Conservation (phyloP, 2,797 vertebrate species). For the Coracias cyanogaster region DNA sequence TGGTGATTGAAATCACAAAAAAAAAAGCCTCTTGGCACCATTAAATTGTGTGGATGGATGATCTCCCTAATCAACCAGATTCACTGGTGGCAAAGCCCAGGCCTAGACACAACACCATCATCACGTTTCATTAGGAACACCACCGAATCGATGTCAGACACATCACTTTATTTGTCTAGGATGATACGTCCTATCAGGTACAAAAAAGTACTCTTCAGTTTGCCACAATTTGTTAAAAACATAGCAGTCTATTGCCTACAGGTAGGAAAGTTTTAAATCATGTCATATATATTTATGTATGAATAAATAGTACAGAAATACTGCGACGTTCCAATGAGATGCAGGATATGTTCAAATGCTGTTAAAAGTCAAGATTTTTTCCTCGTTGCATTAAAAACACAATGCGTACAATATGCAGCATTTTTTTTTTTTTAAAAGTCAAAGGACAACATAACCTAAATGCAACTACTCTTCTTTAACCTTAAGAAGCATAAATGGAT, state of each 20-base stretch:
- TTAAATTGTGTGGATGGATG: neutral
- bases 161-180: constrained; percentile 93
- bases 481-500: constrained; percentile 76
- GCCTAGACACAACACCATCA: neutral
- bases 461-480: constrained; percentile 75
- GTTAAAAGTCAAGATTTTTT: constrained; percentile 36
- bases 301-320: constrained; percentile 91
- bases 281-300: constrained; percentile 73
- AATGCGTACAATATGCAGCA: constrained; percentile 90
- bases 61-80: constrained; percentile 30
- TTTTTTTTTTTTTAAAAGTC: constrained; percentile 79
- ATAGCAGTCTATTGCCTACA: constrained; percentile 84
- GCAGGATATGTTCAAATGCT: constrained; percentile 78
- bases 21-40: neutral
- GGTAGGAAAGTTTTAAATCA: constrained; percentile 82
- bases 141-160: constrained; percentile 87
- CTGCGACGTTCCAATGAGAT: constrained; percentile 80
- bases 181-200: constrained; percentile 93
- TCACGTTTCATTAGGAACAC: constrained; percentile 80
- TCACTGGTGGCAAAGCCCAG: constrained; percentile 51
- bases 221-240: constrained; percentile 94
- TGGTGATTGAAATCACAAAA: neutral
- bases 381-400: constrained; percentile 77
- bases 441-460: constrained; percentile 86
- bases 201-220: constrained; percentile 89